Percentiles rank a stretch among this genome's conserved stretches.
phyloP scores from a whole-genome alignment of 2,888 invertebrate species.

The Arge pagana region DNA sequence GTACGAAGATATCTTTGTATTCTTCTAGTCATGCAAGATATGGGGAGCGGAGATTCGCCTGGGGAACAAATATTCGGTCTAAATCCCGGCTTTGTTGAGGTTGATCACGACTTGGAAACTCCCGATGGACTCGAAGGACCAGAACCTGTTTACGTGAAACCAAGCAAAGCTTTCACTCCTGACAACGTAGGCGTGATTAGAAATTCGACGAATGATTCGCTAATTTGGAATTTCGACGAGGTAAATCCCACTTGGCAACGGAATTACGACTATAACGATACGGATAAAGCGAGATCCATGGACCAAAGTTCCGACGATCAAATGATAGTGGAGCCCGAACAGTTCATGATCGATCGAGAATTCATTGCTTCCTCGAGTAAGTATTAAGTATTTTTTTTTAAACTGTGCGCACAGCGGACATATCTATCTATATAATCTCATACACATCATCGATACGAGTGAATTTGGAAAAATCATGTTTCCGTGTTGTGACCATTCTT shows the following conservation, averaged over 20 bases:
- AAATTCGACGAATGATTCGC: not conserved
- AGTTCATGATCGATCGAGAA: conserved; percentile 13
- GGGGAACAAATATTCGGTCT: conserved; percentile 21
- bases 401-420: too few relatives aligned
- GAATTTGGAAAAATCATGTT: too few relatives aligned
- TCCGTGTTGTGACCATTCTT: conserved; percentile 12
- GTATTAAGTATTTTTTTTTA: too few relatives aligned
- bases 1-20: too few relatives aligned
- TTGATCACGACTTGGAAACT: conserved; percentile 48
- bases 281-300: not conserved
- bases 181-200: not conserved
- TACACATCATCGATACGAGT: too few relatives aligned
- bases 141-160: conserved; percentile 45
- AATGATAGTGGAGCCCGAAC: conserved; percentile 17
- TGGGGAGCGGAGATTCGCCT: conserved; percentile 23
- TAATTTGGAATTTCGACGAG: conserved; percentile 1
- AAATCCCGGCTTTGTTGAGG: conserved; percentile 45
- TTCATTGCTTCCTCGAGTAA: conserved; percentile 5
- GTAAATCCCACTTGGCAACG: conserved; percentile 3
- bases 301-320: conserved; percentile 3
- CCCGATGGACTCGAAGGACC: conserved; percentile 52
- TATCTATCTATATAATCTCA: too few relatives aligned
- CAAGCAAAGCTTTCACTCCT: conserved; percentile 31
- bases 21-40: not conserved
- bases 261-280: not conserved